These are phyloP conservation scores for Ictidomys tridecemlineatus DNA, from an alignment of 2,113 vertebrate species.

Conservation along the genomic window DNA sequence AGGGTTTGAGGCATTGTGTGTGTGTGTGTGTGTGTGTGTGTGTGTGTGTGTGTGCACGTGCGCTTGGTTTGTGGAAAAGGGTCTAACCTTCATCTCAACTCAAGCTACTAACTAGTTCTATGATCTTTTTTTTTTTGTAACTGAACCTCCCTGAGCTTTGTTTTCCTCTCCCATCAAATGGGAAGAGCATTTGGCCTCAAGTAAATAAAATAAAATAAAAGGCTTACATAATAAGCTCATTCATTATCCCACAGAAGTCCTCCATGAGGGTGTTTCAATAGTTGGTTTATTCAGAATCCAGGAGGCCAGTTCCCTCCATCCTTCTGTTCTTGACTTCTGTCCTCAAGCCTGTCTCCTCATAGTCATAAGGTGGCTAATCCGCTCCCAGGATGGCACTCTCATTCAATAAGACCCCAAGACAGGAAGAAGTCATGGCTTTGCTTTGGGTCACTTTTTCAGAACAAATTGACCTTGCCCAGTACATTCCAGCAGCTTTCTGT, in stretches of 20 bases:
- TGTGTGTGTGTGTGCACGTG: neutral
- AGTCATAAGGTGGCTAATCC: neutral
- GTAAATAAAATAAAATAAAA: neutral
- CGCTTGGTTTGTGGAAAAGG: neutral
- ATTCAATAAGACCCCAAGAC: conserved; percentile 56
- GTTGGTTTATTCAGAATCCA: neutral
- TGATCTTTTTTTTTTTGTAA: neutral
- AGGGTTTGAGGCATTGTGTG: neutral
- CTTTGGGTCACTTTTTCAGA: conserved; percentile 8
- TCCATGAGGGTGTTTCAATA: neutral
- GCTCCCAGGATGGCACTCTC: neutral
- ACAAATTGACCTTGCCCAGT: neutral
- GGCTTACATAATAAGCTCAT: neutral
- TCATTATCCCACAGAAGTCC: neutral
- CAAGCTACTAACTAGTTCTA: neutral
- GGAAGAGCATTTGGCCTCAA: conserved; percentile 45
- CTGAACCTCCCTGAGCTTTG: conserved; percentile 30
- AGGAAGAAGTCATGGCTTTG: neutral
- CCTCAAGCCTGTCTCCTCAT: neutral
- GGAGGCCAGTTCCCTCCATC: neutral
- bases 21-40: neutral
- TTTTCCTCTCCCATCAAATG: conserved; percentile 34
- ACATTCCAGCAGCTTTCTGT: neutral
- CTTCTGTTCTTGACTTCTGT: neutral
- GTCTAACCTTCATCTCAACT: neutral